Base-by-base conservation (phyloP, 92 coral and sea anemone genomes). In the Phymanthus crucifer region DNA sequence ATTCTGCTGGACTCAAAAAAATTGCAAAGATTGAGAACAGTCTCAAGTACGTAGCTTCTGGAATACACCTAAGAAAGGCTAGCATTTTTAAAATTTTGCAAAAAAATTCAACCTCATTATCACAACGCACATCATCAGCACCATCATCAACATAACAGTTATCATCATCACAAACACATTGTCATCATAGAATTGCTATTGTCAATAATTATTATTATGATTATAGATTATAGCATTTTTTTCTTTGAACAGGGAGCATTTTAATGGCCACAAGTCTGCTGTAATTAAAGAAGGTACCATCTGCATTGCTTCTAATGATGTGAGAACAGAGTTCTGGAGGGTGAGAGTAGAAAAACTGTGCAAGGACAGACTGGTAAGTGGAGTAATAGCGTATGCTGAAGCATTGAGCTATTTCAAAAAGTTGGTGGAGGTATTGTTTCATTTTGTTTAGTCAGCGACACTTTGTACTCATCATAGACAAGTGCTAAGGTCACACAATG, bases 281-380 rank as follows among this genome's bases (percentile, higher is more conserved):
- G 40, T 33, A 34, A 21, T 82, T 7, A 64, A 61, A 50, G 86
- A 82, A 65, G 80, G 79, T 6, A 18, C 72, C 21, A 36, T 82
- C 26, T 82, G 79, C 32, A 67, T 72, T 27, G 80, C 80, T 6
- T 18, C 32, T 21, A 75, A 40, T 40, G 40, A 7, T 11, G 3
- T 47, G 26, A 74, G 34, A 18, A 69, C 73, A 32, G 77, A 82
- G 13, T 82, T 58, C 66, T 82, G 86, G 86, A 74, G 86, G 32
- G 45, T 82, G 32, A 26, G 74, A 74, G 72, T 82, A 21, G 86
- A 73, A 8, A 82, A 82, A 36, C 71, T 73, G 32, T 72, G 38
- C 61, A 21, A 66, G 12, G 50, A 35, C 7, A 32, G 24, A n/a
- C 34, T 82, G 73, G 86, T 82, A 65, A 73, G 79, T 34, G 12